These are phyloP conservation scores for Hipposideros armiger DNA, from an alignment of 2,113 vertebrate species.

Conservation along the genomic window DNA sequence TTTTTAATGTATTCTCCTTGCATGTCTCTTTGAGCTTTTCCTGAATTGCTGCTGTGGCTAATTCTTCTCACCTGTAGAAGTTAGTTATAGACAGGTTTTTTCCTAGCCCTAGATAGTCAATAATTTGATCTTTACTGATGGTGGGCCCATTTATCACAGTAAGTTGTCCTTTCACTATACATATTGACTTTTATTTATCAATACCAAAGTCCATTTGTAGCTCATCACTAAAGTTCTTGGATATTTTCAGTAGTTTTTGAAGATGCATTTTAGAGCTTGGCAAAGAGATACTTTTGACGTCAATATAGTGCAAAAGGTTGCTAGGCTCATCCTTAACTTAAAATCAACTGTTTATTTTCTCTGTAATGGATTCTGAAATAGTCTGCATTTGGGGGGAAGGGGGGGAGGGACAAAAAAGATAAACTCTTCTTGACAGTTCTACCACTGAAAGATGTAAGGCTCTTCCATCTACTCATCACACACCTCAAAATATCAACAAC, in stretches of 20 bases:
- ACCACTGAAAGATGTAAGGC: neutral
- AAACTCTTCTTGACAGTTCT: conserved; percentile 40
- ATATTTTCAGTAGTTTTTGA: conserved; percentile 77
- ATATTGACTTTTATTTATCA: conserved; percentile 81
- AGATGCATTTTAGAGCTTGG: conserved; percentile 71
- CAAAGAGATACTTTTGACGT: conserved; percentile 70
- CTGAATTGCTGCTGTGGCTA: conserved; percentile 65
- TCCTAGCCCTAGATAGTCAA: conserved; percentile 74
- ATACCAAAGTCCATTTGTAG: conserved; percentile 82
- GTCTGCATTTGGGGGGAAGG: neutral
- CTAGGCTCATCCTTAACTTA: conserved; percentile 47
- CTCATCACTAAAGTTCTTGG: conserved; percentile 78
- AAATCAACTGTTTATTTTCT: conserved; percentile 62
- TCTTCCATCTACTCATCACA: conserved; percentile 32
- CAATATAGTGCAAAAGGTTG: conserved; percentile 60
- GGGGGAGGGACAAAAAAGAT: neutral
- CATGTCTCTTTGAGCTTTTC: conserved; percentile 44
- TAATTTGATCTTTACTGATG: conserved; percentile 81
- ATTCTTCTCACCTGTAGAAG: conserved; percentile 76
- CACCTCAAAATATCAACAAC: conserved; percentile 45
- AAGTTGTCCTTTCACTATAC: conserved; percentile 78
- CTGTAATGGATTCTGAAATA: conserved; percentile 56
- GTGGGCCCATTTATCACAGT: conserved; percentile 80
- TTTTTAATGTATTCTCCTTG: conserved; percentile 55
- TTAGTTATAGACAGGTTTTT: conserved; percentile 64